phyloP scores from a whole-genome alignment of 2,113 vertebrate species.

The Oreocharis arfaki region DNA sequence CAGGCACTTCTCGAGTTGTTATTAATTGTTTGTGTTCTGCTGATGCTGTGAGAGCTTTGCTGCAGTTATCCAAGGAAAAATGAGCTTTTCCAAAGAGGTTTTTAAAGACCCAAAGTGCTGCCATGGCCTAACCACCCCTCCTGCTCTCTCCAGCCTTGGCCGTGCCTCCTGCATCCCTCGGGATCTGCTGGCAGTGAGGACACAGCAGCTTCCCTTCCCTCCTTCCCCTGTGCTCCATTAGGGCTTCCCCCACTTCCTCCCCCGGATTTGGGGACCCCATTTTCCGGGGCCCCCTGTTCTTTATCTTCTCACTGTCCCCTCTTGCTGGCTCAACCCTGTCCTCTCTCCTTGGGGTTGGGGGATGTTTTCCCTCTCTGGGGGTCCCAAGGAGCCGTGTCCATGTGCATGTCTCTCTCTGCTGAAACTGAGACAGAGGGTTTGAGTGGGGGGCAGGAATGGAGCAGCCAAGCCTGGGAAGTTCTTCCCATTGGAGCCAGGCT shows the following conservation, averaged over 20 bases:
- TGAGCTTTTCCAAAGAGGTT: background rate
- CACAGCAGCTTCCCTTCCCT: background rate
- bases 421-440: background rate
- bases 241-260: background rate
- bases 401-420: too few relatives aligned
- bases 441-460: background rate
- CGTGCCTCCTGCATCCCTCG: background rate
- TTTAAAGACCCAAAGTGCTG: background rate
- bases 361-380: background rate
- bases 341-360: background rate
- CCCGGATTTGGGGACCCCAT: background rate
- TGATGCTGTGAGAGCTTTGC: background rate
- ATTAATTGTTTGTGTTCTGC: background rate
- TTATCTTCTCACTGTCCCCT: background rate
- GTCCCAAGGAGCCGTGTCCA: accelerated
- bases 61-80: background rate
- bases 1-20: accelerated
- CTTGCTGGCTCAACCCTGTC: background rate
- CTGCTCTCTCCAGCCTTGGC: background rate
- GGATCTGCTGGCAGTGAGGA: background rate
- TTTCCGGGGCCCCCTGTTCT: background rate
- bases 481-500: background rate
- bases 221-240: background rate
- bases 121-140: background rate
- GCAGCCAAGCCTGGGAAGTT: background rate